Evolutionary conservation across 2,797 vertebrate genomes (phyloP).

Genomic region (Pseudomugil tenellus): DNA sequence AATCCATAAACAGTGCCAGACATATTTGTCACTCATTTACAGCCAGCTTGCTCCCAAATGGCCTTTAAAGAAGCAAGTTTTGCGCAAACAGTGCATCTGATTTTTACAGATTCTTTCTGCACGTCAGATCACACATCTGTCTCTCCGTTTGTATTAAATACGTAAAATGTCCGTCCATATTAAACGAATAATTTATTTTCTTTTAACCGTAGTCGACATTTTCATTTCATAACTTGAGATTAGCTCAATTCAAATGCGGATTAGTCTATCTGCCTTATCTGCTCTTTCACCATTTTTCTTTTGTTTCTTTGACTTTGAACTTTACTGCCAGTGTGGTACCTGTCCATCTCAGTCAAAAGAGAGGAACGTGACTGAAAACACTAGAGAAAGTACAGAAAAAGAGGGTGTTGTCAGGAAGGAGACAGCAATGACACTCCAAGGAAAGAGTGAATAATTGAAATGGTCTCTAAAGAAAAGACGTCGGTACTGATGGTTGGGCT

Average conservation of each 20-base stretch:
- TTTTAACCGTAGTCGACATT: no score
- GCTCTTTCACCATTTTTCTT: no score
- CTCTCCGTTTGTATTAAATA: no score
- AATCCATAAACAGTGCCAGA: slow-evolving; percentile 35
- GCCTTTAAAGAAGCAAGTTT: slow-evolving; percentile 23
- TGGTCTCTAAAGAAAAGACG: slow-evolving; percentile 55
- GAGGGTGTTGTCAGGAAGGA: slow-evolving; percentile 52
- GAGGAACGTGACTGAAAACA: slow-evolving; percentile 19
- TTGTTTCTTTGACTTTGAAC: slow-evolving; percentile 27
- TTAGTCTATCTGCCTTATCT: no score
- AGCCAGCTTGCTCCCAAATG: slow-evolving; percentile 37
- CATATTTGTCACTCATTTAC: slow-evolving; percentile 33
- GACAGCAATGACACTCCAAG: slow-evolving; percentile 48
- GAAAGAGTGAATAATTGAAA: slow-evolving; percentile 72
- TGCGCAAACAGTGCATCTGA: no score
- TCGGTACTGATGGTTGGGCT: slow-evolving; percentile 53
- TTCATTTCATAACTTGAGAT: no score
- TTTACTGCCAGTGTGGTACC: slow-evolving; percentile 32
- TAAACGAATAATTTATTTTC: no score
- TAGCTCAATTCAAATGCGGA: no score
- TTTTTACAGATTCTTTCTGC: slow-evolving; percentile 46
- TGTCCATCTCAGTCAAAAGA: slow-evolving; percentile 26
- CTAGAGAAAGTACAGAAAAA: slow-evolving; percentile 19
- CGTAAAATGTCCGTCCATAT: no score
- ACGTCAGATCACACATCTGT: slow-evolving; percentile 63